Evolutionary conservation across 1,140 invertebrate genomes (phyloP).

Genomic region (Drosophila watanabei): DNA sequence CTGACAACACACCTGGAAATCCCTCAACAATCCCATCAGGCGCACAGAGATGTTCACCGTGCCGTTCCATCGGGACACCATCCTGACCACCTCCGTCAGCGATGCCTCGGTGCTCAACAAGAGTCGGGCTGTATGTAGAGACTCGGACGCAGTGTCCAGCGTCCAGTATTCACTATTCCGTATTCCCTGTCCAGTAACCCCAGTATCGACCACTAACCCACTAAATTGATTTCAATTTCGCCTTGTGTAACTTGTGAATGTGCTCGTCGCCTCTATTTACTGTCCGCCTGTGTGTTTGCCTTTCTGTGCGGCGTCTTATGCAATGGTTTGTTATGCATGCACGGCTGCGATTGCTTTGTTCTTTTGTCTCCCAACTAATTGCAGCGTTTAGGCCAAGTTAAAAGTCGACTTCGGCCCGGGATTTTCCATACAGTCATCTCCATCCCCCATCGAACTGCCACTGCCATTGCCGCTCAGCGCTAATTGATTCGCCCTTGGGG

Average conservation of each 20-base stretch:
- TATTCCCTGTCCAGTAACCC: slow-evolving; percentile 9
- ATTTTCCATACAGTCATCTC: background rate
- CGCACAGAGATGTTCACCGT: slow-evolving; percentile 78
- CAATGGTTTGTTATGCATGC: slow-evolving; percentile 65
- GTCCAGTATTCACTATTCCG: background rate
- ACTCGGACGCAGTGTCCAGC: slow-evolving; percentile 9
- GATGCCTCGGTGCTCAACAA: slow-evolving; percentile 84
- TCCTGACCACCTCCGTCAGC: slow-evolving; percentile 82
- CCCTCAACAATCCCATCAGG: slow-evolving; percentile 2
- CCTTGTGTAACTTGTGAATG: slow-evolving; percentile 49
- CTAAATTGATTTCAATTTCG: slow-evolving; percentile 75
- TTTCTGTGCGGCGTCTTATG: slow-evolving; percentile 54
- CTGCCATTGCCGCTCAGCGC: slow-evolving; percentile 16
- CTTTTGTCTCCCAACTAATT: slow-evolving; percentile 50
- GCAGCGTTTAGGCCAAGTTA: slow-evolving; percentile 52
- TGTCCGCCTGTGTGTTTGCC: slow-evolving; percentile 34
- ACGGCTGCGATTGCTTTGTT: slow-evolving; percentile 51
- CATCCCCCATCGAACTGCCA: background rate
- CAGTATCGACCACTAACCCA: slow-evolving; percentile 26
- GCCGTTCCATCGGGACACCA: slow-evolving; percentile 84
- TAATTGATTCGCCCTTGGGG: slow-evolving; percentile 71
- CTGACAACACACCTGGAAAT: slow-evolving; percentile 6
- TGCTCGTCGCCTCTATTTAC: slow-evolving; percentile 34
- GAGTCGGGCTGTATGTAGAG: slow-evolving; percentile 78
- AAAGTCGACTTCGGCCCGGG: slow-evolving; percentile 8